Percentiles rank a stretch among this genome's conserved stretches.
Evolutionary conservation across 1,140 invertebrate species (phyloP).

Genomic region (Drosophila navojoa): DNA sequence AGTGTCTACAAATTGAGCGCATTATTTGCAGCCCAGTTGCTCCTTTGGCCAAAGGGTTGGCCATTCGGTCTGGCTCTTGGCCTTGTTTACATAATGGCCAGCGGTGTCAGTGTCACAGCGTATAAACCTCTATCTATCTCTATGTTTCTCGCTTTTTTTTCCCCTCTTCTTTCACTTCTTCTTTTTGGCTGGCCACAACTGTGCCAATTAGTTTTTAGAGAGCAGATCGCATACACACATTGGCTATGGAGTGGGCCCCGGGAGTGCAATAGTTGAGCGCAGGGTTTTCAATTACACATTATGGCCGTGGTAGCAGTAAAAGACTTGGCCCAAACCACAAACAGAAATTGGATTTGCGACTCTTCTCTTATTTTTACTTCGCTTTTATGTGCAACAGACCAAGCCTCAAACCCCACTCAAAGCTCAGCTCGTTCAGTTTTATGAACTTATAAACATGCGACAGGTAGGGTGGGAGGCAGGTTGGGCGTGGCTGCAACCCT

Average conservation of each 20-base stretch:
- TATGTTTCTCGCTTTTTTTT: not conserved
- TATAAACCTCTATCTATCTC: not conserved
- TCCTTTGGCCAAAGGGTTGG: constrained; percentile 19
- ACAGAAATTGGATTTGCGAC: constrained; percentile 78
- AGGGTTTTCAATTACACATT: constrained; percentile 83
- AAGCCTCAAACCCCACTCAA: not conserved
- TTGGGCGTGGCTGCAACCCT: constrained; percentile 56
- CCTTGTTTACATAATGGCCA: constrained; percentile 53
- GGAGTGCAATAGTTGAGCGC: constrained; percentile 66
- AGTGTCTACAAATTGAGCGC: constrained; percentile 54
- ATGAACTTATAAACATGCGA: constrained; percentile 83
- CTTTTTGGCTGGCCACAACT: constrained; percentile 29
- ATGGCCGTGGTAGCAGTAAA: constrained; percentile 67
- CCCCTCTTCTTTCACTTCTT: not conserved
- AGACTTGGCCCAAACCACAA: constrained; percentile 38
- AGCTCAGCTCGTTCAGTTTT: constrained; percentile 75
- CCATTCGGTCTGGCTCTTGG: constrained; percentile 1
- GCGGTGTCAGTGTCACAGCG: constrained; percentile 36
- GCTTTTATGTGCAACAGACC: constrained; percentile 49
- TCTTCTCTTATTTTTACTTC: constrained; percentile 27
- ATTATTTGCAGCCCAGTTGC: constrained; percentile 27
- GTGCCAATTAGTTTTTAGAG: constrained; percentile 63
- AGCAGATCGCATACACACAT: constrained; percentile 4
- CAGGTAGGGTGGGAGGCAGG: not conserved
- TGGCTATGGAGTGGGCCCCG: constrained; percentile 35